Evolutionary conservation across 1,140 invertebrate genomes (phyloP), one percentile per base, ranked within the genome.

Genomic region (Drosophila mayri): DNA sequence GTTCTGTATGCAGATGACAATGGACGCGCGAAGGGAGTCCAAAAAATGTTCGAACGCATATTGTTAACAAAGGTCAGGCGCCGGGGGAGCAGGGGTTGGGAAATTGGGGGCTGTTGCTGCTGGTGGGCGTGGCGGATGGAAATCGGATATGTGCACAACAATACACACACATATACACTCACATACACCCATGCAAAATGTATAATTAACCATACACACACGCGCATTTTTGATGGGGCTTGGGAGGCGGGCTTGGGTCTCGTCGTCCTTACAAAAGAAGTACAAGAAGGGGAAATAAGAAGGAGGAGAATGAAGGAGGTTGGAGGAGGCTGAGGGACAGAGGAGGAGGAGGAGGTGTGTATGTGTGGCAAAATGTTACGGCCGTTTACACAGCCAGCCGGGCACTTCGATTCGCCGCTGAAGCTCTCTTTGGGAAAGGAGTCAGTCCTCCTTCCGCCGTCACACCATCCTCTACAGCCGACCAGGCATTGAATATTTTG

Each of bases 121-220:
- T 35, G 32, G 32, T 37, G 44, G 59, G 41, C 22, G 43, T 57
- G 37, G 41, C 57, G 41, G 63, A 47, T 52, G 58, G 70, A 82
- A 82, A 87, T 86, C 79, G 82, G 83, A 86, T 86, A 87, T 79
- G 79, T 79, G 68, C 63, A 77, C 67, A 74, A 54, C 59, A 40
- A 57, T 47, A 52, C 60, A 78, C 64, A 50, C 47, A 25, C 25
- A 22, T 22, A 22, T 22, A 46, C 40, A 46, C 35, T 50, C 32
- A 41, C 18, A 22, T 7, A 41, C 55, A 67, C 70, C 25, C 25
- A 75, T 86, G 82, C 73, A 81, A 86, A 86, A 85, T 85, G 82
- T 85, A 85, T 85, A 85, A 85, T 85, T 85, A 85, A 81, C 82
- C 82, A 81, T 66, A 85, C 79, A 86, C 65, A 76, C 28, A 59